Base-by-base conservation (phyloP, 2,113 vertebrate species). In the Larimichthys polyactis region DNA sequence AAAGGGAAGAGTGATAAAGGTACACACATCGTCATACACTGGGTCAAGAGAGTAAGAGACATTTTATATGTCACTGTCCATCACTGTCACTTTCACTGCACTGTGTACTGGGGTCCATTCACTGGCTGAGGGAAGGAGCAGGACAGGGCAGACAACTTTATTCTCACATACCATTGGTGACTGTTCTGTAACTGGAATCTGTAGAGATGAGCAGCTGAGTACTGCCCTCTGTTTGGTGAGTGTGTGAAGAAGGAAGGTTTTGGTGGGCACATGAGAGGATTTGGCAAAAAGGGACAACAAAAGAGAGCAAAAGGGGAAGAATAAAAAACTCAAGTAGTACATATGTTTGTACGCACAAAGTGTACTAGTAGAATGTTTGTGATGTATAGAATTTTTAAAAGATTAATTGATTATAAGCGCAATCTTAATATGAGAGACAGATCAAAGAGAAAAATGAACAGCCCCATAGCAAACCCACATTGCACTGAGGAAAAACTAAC, bases 111-210 rank as follows among this genome's bases (percentile, higher is more conserved):
- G 81, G 88, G 66, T 90, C 79, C 76, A 89, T 67, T 90, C 68
- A 91, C 29, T 83, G 78, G 79, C 78, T 82, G 75, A 89, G 91
- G 89, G 70, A 85, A 85, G 71, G 80, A 64, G 59, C 15, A 22
- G 83, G 82, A 75, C 74, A 15, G 89, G 91, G 83, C 70, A 74
- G 43, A 91, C 71, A 83, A 82, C 75, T 72, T 82, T 83, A 82
- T 84, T 86, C 89, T 94, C 92, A 95, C 95, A 84, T 95, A 96
- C 95, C 94, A 93, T 95, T 95, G 91, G 93, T 95, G 93, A 95
- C 88, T 90, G 89, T 88, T 90, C 84, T 93, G 85, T 94, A 78
- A 93, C 81, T 93, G 89, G 90, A 94, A 73, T 92, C 94, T 85
- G 91, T 59, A 79, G 89, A 83, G 89, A 89, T 83, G 91, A 81